phyloP scores from a whole-genome alignment of 1,140 invertebrate species.

The Anagrus nilaparvatae region DNA sequence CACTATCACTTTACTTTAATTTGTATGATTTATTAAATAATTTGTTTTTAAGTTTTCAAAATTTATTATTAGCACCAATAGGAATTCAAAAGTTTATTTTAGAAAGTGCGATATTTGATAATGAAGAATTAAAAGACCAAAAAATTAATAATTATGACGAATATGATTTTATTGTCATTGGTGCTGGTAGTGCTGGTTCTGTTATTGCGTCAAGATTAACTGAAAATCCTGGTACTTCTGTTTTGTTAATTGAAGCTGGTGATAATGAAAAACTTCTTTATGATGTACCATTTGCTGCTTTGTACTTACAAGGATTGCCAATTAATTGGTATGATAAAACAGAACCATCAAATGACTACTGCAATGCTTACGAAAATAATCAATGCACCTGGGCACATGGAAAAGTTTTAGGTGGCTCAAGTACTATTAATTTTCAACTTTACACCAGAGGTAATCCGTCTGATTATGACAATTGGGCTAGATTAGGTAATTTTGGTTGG shows the following conservation, averaged over 20 bases:
- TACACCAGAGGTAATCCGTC: constrained; percentile 55
- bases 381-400: constrained; percentile 1
- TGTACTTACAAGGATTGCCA: constrained; percentile 29
- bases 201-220: constrained; percentile 44
- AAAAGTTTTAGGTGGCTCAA: constrained; percentile 49
- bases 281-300: constrained; percentile 29
- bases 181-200: too few species aligned
- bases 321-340: constrained; percentile 44
- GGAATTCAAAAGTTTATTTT: too few species aligned
- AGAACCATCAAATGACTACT: constrained; percentile 26
- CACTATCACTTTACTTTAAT: too few species aligned
- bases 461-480: constrained; percentile 57
- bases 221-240: constrained; percentile 20
- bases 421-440: constrained; percentile 62
- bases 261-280: constrained; percentile 32
- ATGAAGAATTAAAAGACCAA: too few species aligned
- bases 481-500: constrained; percentile 71
- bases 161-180: constrained; percentile 20
- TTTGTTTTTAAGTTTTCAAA: too few species aligned
- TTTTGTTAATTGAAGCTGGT: constrained; percentile 34
- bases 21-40: too few species aligned
- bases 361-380: constrained; percentile 11
- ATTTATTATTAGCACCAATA: too few species aligned
- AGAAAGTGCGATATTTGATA: too few species aligned
- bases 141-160: too few species aligned